These are phyloP conservation scores for Ditula angustiorana DNA, from an alignment of 2,888 invertebrate species.

Conservation along the genomic window DNA sequence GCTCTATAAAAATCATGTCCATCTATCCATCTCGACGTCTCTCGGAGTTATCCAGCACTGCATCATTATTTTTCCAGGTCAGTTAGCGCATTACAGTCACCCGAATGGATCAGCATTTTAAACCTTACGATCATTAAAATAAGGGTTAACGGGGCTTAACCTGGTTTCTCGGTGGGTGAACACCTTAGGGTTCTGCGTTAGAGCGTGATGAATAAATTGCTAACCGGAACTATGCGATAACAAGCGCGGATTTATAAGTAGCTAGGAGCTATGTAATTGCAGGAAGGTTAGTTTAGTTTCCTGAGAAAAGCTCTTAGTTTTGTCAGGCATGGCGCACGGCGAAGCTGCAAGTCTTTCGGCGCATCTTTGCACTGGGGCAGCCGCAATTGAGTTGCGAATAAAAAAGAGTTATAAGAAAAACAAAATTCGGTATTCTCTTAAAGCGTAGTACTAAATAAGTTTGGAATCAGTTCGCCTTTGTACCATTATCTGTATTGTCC, in stretches of 20 bases:
- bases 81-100: constrained; percentile 7
- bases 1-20: not conserved
- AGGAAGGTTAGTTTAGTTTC: not conserved
- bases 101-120: not conserved
- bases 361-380: no score
- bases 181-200: not conserved
- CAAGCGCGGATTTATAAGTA: constrained; percentile 17
- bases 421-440: no score
- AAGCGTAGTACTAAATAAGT: no score
- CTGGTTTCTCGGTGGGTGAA: constrained; percentile 5
- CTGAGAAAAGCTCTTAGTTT: not conserved
- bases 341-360: no score
- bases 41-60: not conserved
- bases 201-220: constrained; percentile 24
- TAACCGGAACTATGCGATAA: constrained; percentile 10
- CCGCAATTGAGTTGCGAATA: no score
- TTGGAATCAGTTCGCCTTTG: no score
- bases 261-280: not conserved
- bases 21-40: not conserved
- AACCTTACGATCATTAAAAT: constrained; percentile 1
- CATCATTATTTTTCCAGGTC: constrained; percentile 39
- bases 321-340: no score
- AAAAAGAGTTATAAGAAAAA: no score
- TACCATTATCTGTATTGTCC: no score
- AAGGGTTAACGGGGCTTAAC: constrained; percentile 13